phyloP scores from a whole-genome alignment of 2,797 vertebrate species.

The Hylomyscus alleni region DNA sequence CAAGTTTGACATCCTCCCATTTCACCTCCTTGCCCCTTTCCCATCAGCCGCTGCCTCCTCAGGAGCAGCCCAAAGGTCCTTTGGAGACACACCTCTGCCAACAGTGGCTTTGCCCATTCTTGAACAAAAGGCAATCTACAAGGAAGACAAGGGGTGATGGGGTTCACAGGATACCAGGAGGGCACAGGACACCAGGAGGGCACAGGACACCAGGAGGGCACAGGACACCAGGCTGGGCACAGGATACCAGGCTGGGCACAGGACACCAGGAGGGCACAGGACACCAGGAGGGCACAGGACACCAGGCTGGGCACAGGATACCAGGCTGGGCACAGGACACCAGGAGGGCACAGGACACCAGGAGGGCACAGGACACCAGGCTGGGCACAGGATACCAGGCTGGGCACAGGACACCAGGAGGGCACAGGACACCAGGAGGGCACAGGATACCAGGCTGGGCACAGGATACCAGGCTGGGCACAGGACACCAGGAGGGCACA shows the following conservation, averaged over 20 bases:
- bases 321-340: neutral
- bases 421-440: fast-evolving
- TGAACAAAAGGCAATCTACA: neutral
- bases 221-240: neutral
- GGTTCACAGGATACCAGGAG: fast-evolving
- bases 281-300: too few relatives aligned
- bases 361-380: neutral
- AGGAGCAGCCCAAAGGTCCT: neutral
- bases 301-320: neutral
- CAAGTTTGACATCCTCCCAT: fast-evolving
- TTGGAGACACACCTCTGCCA: neutral
- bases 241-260: neutral
- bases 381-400: neutral
- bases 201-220: too few relatives aligned
- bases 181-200: neutral
- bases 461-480: fast-evolving
- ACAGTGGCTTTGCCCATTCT: neutral
- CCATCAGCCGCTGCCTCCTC: neutral
- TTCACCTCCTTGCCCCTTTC: too few relatives aligned
- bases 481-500: fast-evolving
- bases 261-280: too few relatives aligned
- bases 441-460: too few relatives aligned
- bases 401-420: neutral
- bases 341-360: too few relatives aligned
- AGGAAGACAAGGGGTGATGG: neutral